phyloP scores from a whole-genome alignment of 2,113 vertebrate species.

The Peromyscus polionotus region DNA sequence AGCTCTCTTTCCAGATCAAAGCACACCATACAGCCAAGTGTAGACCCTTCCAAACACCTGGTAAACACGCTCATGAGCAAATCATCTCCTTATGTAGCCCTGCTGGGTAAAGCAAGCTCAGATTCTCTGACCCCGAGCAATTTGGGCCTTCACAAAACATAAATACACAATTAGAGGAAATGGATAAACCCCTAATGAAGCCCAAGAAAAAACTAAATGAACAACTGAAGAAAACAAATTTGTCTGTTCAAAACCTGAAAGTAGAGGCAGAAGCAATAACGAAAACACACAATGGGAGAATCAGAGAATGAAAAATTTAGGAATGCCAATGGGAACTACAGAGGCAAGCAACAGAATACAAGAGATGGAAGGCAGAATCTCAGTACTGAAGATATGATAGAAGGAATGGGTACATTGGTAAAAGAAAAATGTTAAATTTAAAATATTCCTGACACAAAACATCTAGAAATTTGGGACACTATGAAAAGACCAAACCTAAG shows the following conservation, averaged over 20 bases:
- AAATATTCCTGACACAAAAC: not conserved
- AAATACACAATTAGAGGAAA: not conserved
- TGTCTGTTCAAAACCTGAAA: not conserved
- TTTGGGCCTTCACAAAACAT: not conserved
- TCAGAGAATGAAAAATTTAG: not conserved
- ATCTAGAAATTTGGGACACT: not conserved
- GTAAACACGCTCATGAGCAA: no score
- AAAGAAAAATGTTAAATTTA: not conserved
- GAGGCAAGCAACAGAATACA: not conserved
- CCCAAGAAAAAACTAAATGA: not conserved
- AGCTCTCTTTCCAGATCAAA: no score
- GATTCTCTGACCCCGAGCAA: no score
- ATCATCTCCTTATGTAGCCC: no score
- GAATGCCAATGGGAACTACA: not conserved
- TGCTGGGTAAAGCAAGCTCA: no score
- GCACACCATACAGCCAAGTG: no score
- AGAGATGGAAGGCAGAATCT: not conserved
- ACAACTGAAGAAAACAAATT: not conserved
- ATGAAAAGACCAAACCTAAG: not conserved
- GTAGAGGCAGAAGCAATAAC: not conserved
- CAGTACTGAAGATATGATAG: not conserved
- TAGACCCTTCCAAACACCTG: no score
- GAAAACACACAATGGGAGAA: not conserved
- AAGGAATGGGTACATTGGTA: not conserved
- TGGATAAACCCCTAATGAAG: not conserved